Base-by-base conservation (phyloP, 2,888 invertebrate genomes). In the Thymelicus sylvestris region DNA sequence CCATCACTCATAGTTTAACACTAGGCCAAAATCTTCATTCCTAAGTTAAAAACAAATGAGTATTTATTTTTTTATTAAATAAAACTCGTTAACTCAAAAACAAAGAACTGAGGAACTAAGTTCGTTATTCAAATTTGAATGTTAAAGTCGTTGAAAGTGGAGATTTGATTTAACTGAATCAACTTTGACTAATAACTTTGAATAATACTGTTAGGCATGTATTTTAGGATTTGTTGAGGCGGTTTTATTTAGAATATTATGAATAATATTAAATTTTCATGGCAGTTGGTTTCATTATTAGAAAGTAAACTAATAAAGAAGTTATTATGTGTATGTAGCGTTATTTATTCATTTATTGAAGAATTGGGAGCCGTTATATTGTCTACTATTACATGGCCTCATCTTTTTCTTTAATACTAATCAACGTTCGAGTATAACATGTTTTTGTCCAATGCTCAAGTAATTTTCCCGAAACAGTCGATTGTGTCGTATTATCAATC, bases 71-170 rank as follows among this genome's bases (percentile, higher is more conserved):
- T 79, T 78, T 77, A 76, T 77, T 74, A 73, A 76, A 74, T 75
- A 73, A 64, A 67, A 73, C 73, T 67, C 73, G 66, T 76, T 73
- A 73, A 73, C 74, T 78, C 76, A 76, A 77, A 78, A 79, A 72
- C 77, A 83, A 86, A 84, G 85, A 84, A 83, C 77, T 77, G 79
- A 76, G 81, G 84, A 85, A 91, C 87, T 85, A 82, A 83, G 66
- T 70, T 76, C 64, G 86, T 90, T 89, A 90, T 86, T 87, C 83
- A 87, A 85, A 89, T 90, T 84, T 83, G 80, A 85, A 80, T 81
- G 83, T 85, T 84, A 79, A 80, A 88, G 81, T 86, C 73, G 69
- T 74, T 73, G 52, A 67, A 74, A 78, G 74, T 76, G 78, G 71
- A 75, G 72, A 72, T 74, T 74, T 77, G 73, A 76, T 75, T 79